Evolutionary conservation across 2,113 vertebrate species (phyloP), one percentile per base, ranked within the genome.

Genomic region (Cygnus buccinator): DNA sequence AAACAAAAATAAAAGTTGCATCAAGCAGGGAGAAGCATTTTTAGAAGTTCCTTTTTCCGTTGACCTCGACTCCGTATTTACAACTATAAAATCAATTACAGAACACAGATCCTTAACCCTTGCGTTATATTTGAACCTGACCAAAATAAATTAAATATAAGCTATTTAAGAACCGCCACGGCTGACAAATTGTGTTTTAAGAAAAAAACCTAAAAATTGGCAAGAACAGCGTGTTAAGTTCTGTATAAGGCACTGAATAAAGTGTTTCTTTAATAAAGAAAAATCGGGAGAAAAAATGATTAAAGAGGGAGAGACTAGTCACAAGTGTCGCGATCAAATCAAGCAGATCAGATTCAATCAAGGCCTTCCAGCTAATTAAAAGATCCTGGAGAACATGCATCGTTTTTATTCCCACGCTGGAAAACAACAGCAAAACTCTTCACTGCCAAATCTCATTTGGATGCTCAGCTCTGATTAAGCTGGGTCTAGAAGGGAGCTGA

Each of bases 301-400:
- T 59, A 33, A 14, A 50, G 84, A 61, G 41, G 18, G 5, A 71
- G 37, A 37, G 71, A 68, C 44, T 0, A 73, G 31, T 25, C 50
- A 44, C 18, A 87, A 65, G 41, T 57, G 33, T 44, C 67, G 19
- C 3, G 28, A 93, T 8, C 1, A 10, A 76, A 65, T 50, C 25
- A 61, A 33, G 65, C 28, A 59, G 29, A 63, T 48, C 58, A 14
- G 46, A 65, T 46, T 35, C 55, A 61, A 35, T 57, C 66, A 58
- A 37, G 41, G 6, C 33, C 29, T 52, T 55, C 23, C 6, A 31
- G 46, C 54, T 31, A 68, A 80, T 28, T 7, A 46, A 63, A 80
- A 76, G 48, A 41, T 19, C 48, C 71, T 37, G 46, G 41, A 88
- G 23, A 44, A 10, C 5, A 2, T 7, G 18, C 0, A 0, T 19